Base-by-base conservation (phyloP, 2,113 vertebrate genomes). In the Elanoides forficatus region DNA sequence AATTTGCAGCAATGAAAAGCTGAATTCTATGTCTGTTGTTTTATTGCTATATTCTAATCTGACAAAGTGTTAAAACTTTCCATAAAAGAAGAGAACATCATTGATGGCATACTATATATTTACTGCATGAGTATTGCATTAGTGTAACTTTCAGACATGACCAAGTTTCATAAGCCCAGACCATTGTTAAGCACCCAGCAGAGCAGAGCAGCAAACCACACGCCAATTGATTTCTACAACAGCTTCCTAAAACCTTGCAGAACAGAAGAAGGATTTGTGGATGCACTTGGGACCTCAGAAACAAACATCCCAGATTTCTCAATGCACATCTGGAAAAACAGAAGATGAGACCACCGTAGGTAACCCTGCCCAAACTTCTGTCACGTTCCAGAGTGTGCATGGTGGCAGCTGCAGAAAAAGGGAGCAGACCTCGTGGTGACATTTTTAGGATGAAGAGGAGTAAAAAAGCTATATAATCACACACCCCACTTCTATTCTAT, bases 11-110 rank as follows among this genome's bases (percentile, higher is more conserved):
- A 43, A 48, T 22, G 56, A 67, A 81, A 80, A 84, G 70, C 62
- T 47, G 27, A 40, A 32, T 88, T 81, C 83, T 94, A 55, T 60
- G 47, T 87, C 95, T 59, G 3, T 60, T 87, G 65, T 56, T 96
- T 98, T 95, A 83, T 73, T 88, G 53, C 58, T 80, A 76, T 94
- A 94, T 84, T 65, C 76, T 53, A 62, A 89, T 38, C 52, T 45
- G 65, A 60, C 34, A 85, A 45, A 88, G 25, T 56, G 91, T 81
- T 85, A 78, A 94, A 86, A 84, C 81, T 87, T 93, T 48, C 59
- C 60, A 32, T 63, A 63, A 48, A 88, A 70, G 88, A 81, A 68
- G 23, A 81, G 25, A 65, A 36, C 15, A 17, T 72, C 29, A 78
- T 23, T 82, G 93, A 93, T 56, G 7, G 25, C 34, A 16, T 14